Evolutionary conservation across 1,140 invertebrate genomes (phyloP), one percentile per base, ranked within the genome.

Genomic region (Dinothrombium tinctorium): DNA sequence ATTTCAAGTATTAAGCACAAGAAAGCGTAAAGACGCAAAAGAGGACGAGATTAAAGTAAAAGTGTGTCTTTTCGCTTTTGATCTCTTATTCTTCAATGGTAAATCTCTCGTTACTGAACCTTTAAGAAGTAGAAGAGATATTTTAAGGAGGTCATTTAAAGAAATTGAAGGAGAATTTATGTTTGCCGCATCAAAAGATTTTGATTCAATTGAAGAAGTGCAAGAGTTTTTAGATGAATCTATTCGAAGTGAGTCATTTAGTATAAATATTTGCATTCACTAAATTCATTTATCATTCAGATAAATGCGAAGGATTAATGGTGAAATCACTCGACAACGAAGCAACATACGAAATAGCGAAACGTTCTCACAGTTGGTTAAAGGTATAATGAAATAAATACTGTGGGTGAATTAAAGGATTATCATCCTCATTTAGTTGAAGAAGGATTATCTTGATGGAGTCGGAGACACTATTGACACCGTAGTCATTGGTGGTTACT

Each of bases 261-360:
- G 0, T 42, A 37, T 42, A 6, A 11, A 23, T 4, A 32, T 22
- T 14, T 39, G 4, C 22, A 26, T 8, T 43, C 35, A 12, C 26
- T 3, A 15, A 26, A 35, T 33, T 47, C 17, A 46, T 44, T 42
- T 43, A 36, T 24, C 41, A 36, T 51, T 17, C 49, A 75, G 75
- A 79, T 24, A 90, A 90, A 55, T 98, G 92, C 59, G 94, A 99
- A 65, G 92, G 94, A 9, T 62, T 99, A 7, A 99, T 99, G 92
- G 81, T 99, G 1, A 99, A 99, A 63, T 87, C 87, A 0, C 60
- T 99, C 25, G 73, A 83, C 51, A 69, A 74, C 42, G 39, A 32
- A 12, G 82, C 92, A 1, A 82, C 80, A 0, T 99, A 99, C 61
- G 90, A 98, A 66, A 95, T 99, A 51, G 89, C 90, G 0, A 89